Percentiles rank a stretch among this genome's conserved stretches.
These are phyloP conservation scores for Trissoscelio sp. DNA, from an alignment of 2,888 invertebrate species.

Conservation along the genomic window DNA sequence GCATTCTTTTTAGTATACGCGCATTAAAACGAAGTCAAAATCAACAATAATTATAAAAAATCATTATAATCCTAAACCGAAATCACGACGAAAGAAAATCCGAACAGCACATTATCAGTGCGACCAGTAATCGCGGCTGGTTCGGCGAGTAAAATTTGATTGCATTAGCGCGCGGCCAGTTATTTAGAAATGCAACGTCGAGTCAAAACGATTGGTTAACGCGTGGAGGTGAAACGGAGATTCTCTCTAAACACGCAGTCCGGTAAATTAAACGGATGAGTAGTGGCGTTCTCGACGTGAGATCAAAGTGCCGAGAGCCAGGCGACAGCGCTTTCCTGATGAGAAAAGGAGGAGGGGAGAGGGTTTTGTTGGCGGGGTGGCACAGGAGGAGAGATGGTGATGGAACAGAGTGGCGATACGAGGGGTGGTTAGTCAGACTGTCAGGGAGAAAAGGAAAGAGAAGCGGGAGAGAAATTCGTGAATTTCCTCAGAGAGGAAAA, in stretches of 20 bases:
- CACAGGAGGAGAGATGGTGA: conserved; percentile 24
- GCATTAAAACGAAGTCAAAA: too few species aligned
- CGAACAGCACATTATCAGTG: too few species aligned
- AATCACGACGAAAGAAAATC: too few species aligned
- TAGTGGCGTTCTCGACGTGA: conserved; percentile 78
- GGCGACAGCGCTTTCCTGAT: conserved; percentile 63
- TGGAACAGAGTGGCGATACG: too few species aligned
- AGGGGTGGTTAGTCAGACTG: conserved; percentile 58
- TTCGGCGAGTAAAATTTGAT: conserved; percentile 40
- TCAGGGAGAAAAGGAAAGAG: conserved; percentile 40
- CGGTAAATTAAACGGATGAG: conserved; percentile 80
- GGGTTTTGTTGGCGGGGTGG: conserved; percentile 12
- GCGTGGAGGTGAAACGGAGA: conserved; percentile 72
- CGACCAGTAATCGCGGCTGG: not conserved
- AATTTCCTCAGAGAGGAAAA: conserved; percentile 79
- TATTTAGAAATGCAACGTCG: conserved; percentile 53
- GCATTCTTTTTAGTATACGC: too few species aligned
- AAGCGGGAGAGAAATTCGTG: conserved; percentile 74
- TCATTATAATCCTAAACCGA: too few species aligned
- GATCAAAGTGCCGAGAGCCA: conserved; percentile 77
- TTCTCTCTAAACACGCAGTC: conserved; percentile 79
- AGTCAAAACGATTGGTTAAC: conserved; percentile 63
- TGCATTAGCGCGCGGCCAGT: conserved; percentile 43
- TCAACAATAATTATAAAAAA: too few species aligned
- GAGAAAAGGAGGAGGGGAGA: conserved; percentile 48